Evolutionary conservation across 1,140 invertebrate species (phyloP), one percentile per base, ranked within the genome.

Genomic region (Maconellicoccus hirsutus): DNA sequence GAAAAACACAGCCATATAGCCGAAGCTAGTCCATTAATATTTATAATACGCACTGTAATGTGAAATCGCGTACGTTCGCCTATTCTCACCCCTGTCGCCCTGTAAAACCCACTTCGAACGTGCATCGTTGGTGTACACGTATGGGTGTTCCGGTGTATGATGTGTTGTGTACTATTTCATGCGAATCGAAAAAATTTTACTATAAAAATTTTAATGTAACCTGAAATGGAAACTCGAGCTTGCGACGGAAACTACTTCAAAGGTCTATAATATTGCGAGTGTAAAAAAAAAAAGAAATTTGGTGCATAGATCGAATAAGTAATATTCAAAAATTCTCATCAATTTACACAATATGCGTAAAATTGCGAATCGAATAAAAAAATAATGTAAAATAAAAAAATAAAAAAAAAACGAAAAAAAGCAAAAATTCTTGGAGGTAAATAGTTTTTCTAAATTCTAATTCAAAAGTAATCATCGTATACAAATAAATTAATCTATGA

Each of bases 381-480:
- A 22, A 59, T 19, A 59, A 59, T 3, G n/a, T 59, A 19, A 59
- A 59, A 59, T 6, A 16, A 59, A 59, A 66, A 25, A 66, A 25
- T 66, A 23, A 8, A 66, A 23, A 66, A 66, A 66, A 23, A 6
- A 26, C 25, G 4, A n/a, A 66, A 66, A 66, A 14, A 66, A 66
- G 61, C 61, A 25, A 66, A n/a, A 25, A 66, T 66, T 66, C 61
- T 66, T 66, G 61, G 61, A 66, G 61, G 61, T 66, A 66, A 66
- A 66, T 66, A 14, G 61, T 22, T 16, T 23, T 6, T 6, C n/a
- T 16, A 52, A 52, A 52, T 52, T 19, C 42, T 52, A 52, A 19
- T 52, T 52, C 6, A 52, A 52, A 3, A 52, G 2, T 8, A 52
- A 8, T 16, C 6, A 8, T 52, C 42, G 42, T 52, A 52, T 52